A percentile compares a stretch with the other conserved stretches of the same genome.
Conservation (phyloP, 2,888 invertebrate genomes). For the Cotesia congregata region DNA sequence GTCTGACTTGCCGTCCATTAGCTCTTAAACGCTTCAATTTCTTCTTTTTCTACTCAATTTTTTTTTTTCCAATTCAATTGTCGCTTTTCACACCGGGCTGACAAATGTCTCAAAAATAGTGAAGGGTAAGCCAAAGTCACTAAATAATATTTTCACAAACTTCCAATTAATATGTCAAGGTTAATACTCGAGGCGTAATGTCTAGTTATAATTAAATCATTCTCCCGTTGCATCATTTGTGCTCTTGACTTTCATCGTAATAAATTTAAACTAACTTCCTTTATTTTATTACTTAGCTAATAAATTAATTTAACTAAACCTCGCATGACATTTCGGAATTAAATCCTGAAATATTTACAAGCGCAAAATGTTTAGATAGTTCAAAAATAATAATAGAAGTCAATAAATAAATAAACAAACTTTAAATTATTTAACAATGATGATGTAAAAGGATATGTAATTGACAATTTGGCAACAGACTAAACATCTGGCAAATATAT, state of each 20-base stretch:
- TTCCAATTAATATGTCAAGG: constrained; percentile 47
- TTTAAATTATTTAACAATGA: not conserved
- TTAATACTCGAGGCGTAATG: constrained; percentile 29
- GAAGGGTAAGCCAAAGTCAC: constrained; percentile 4
- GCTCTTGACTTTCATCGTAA: constrained; percentile 35
- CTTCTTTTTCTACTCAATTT: constrained; percentile 4
- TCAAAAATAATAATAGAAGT: not conserved
- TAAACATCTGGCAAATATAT: constrained; percentile 2
- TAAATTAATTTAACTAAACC: constrained; percentile 7
- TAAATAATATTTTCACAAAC: constrained; percentile 7
- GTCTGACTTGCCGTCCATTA: not conserved
- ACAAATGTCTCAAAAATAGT: not conserved
- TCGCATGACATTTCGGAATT: not conserved
- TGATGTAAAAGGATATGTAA: not conserved
- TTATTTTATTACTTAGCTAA: not conserved
- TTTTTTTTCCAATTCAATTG: not conserved
- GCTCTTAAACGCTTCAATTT: constrained; percentile 1
- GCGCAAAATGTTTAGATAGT: not conserved
- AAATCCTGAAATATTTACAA: not conserved
- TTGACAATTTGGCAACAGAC: constrained; percentile 10
- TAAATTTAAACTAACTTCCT: constrained; percentile 21
- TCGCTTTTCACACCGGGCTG: not conserved
- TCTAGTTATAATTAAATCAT: constrained; percentile 44
- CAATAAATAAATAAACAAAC: not conserved
- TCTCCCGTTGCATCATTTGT: constrained; percentile 41